Evolutionary conservation across 2,888 invertebrate species (phyloP).

Genomic region (Argyra leucocephala): DNA sequence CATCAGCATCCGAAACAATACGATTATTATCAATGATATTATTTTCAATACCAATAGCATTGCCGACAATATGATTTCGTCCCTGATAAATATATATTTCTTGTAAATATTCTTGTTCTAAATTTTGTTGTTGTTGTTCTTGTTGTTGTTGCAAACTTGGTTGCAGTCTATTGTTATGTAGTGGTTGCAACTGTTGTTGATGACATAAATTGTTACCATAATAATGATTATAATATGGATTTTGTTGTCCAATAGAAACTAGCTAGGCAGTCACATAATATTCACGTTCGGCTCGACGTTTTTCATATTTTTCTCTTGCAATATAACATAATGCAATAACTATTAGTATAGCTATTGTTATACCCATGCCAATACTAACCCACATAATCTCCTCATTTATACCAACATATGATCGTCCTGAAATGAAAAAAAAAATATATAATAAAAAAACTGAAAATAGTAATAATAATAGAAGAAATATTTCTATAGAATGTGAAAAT

Average conservation of each 20-base stretch:
- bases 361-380: slow-evolving; percentile 66
- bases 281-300: slow-evolving; percentile 50
- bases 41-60: not conserved
- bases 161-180: too few species aligned
- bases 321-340: slow-evolving; percentile 76
- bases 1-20: too few species aligned
- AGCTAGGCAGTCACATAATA: slow-evolving; percentile 58
- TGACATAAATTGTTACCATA: not conserved
- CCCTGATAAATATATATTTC: not conserved
- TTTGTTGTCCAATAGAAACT: not conserved
- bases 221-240: not conserved
- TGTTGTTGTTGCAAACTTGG: not conserved
- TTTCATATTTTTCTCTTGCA: slow-evolving; percentile 68
- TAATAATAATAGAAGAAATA: too few species aligned
- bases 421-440: slow-evolving; percentile 14
- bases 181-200: not conserved
- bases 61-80: not conserved
- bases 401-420: slow-evolving; percentile 72
- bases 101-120: not conserved
- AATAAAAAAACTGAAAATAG: not conserved
- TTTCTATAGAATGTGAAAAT: too few species aligned
- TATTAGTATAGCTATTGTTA: slow-evolving; percentile 64
- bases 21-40: too few species aligned
- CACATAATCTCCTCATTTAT: slow-evolving; percentile 82
- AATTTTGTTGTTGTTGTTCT: not conserved